A percentile compares a stretch with the other conserved stretches of the same genome.
These are phyloP conservation scores for Allochrocebus solatus DNA, from an alignment of 2,797 vertebrate genomes.

Conservation along the genomic window DNA sequence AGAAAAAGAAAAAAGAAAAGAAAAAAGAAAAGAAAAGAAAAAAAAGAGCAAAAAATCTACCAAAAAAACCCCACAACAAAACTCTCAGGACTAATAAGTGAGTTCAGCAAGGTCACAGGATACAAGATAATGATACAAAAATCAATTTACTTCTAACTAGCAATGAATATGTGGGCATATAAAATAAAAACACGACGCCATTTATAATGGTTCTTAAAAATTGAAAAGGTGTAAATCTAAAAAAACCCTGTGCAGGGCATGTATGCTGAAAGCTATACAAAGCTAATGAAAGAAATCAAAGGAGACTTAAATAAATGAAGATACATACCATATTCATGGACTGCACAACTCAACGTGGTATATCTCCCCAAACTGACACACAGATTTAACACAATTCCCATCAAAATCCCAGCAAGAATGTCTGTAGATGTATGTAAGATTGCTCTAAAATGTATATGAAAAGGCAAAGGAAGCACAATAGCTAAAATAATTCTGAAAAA, in stretches of 20 bases:
- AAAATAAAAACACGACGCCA: not conserved
- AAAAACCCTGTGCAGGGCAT: not conserved
- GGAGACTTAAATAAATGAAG: not conserved
- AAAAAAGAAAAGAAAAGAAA: not conserved
- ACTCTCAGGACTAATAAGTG: not conserved
- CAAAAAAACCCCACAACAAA: not conserved
- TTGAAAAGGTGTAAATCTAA: not conserved
- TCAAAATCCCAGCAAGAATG: not conserved
- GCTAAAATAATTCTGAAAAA: constrained; percentile 11
- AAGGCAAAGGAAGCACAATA: constrained; percentile 5
- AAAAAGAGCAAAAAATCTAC: not conserved
- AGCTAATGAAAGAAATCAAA: not conserved
- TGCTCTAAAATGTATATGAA: not conserved
- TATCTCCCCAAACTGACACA: not conserved
- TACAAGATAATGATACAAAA: not conserved
- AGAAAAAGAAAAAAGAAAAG: too few species aligned
- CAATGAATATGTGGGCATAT: not conserved
- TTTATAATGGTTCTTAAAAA: not conserved
- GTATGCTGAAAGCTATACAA: not conserved
- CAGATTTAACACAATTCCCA: not conserved
- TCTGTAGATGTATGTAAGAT: not conserved
- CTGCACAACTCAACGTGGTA: not conserved
- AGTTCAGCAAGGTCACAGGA: not conserved
- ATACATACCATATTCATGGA: not conserved
- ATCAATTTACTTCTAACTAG: not conserved